Evolutionary conservation across 2,113 vertebrate species (phyloP), one percentile per base, ranked within the genome.

Genomic region (Gavialis gangeticus): DNA sequence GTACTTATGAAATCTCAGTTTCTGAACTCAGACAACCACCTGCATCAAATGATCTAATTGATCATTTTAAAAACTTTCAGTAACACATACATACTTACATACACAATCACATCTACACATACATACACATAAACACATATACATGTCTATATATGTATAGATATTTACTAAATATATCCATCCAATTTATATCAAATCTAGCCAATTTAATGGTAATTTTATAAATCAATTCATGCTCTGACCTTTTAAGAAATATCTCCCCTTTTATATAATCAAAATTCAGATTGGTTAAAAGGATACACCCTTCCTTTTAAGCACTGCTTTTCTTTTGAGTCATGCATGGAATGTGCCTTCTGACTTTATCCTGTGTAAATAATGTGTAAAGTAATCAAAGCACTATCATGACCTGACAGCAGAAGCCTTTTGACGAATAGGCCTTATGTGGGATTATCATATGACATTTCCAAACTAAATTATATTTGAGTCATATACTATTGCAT

Each of bases 371-470:
- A 98, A 98, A 98, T 98, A 98, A 97, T 93, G 95, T 97, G 97
- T 95, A 98, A 98, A 98, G 98, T 97, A 98, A 98, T 98, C 98
- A 97, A 97, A 98, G 97, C 66, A 94, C 95, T 94, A 97, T 97
- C 96, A 96, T 18, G 28, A 94, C 91, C 97, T 96, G 98, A 98
- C 97, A 97, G 98, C 88, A 95, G 94, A 97, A 97, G 91, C 92
- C 95, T 98, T 97, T 97, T 98, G 97, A 98, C 98, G 95, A 98
- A 98, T 97, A 98, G 96, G 93, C 82, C 97, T 98, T 98, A 97
- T 95, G 96, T 96, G 93, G 96, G 97, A 98, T 98, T 98, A 98
- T 98, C 98, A 97, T 97, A 98, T 97, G 98, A 98, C 97, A 98
- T 98, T 98, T 98, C 95, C 95, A 98, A 97, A 98, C 95, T 93